Conservation (phyloP, 2,113 vertebrate species). For the Lamprotornis superbus region DNA sequence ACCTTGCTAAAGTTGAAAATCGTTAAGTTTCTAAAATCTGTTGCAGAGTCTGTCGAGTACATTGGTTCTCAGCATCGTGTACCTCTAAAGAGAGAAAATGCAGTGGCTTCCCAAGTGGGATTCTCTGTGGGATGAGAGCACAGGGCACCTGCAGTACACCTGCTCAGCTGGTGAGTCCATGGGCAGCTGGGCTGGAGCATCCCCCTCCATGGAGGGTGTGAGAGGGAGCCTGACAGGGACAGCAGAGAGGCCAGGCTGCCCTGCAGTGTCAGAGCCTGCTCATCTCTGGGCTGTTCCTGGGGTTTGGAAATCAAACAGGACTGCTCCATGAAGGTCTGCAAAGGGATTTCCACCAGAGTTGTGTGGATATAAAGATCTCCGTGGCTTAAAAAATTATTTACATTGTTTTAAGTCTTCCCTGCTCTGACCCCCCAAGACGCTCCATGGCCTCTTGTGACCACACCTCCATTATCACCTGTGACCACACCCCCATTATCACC, state of each 20-base stretch:
- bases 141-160: background rate
- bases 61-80: background rate
- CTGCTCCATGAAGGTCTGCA: background rate
- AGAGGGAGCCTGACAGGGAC: background rate
- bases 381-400: background rate
- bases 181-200: background rate
- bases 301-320: background rate
- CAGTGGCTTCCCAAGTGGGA: background rate
- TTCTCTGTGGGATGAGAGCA: background rate
- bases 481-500: no score
- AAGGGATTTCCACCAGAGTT: background rate
- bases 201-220: background rate
- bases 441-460: background rate
- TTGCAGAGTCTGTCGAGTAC: background rate
- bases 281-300: background rate
- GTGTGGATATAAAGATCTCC: background rate
- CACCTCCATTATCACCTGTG: background rate
- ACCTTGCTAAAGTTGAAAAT: background rate
- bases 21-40: background rate
- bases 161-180: background rate
- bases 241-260: background rate
- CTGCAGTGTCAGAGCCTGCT: background rate
- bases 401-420: background rate
- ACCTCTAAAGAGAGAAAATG: background rate
- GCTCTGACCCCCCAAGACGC: background rate